Evolutionary conservation across 92 coral and sea anemone species (phyloP), one percentile per base, ranked within the genome.

Genomic region (Desmophyllum pertusum): DNA sequence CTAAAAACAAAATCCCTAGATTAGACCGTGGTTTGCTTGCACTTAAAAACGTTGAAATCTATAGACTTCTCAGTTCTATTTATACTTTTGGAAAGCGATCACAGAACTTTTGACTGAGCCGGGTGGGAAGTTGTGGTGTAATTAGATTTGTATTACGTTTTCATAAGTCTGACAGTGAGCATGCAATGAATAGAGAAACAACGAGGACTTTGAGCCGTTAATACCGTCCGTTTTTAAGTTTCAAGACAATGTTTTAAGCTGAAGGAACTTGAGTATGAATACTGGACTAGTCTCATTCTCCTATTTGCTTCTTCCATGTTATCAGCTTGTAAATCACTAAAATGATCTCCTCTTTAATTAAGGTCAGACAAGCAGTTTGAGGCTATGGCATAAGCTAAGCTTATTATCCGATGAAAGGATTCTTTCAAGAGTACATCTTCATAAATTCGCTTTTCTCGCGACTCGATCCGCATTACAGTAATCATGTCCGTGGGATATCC

Each of bases 111-210:
- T 18, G 39, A n/a, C 30, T 11, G 50, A 15, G 29, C 73, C 27
- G 14, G 83, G 83, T 42, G 31, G 73, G 83, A 15, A 63, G 37
- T 42, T 19, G 10, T 78, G 42, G 5, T 25, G 25, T 78, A 62
- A 78, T 78, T 31, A 43, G 61, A 43, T 78, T 43, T 41, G 18
- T 18, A 38, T 53, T 76, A 35, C 36, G 80, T 75, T 75, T n/a
- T 75, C 80, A 62, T 43, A 18, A 43, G 29, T 75, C 45, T 75
- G 65, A 35, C 79, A 75, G 30, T 73, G 52, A 36, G 15, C n/a
- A 69, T 21, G 42, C 45, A 23, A 39, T 11, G 70, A 31, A 39
- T n/a, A 31, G 57, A 8, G 35, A 70, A 71, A 64, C 53, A 63
- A 78, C 30, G 14, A 18, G n/a, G 5, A 15, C 30, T 38, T 23